phyloP scores from a whole-genome alignment of 2,113 vertebrate genomes.

The human region DNA sequence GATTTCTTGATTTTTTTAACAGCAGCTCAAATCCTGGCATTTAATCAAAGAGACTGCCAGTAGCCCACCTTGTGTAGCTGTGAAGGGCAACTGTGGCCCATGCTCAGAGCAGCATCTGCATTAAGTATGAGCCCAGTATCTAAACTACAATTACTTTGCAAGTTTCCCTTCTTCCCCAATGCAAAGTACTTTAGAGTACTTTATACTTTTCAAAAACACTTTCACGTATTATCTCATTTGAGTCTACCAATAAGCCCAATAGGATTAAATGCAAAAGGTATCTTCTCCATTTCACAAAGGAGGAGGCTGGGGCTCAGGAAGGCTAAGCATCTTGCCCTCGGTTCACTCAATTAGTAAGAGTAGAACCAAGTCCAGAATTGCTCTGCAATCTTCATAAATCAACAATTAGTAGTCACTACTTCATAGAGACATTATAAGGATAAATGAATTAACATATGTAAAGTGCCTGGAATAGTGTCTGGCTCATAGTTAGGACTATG shows the following conservation, averaged over 20 bases:
- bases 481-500: not conserved
- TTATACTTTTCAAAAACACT: not conserved
- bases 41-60: not conserved
- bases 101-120: not conserved
- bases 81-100: not conserved
- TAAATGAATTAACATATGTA: not conserved
- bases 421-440: not conserved
- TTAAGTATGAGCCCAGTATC: not conserved
- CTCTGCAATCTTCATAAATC: not conserved
- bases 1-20: constrained; percentile 13
- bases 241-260: not conserved
- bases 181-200: not conserved
- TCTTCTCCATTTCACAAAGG: not conserved
- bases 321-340: not conserved
- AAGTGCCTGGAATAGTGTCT: not conserved
- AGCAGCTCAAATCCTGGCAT: constrained; percentile 20
- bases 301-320: not conserved
- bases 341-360: not conserved
- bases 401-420: not conserved
- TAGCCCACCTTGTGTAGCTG: not conserved
- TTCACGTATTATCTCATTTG: not conserved
- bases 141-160: not conserved
- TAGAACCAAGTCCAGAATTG: not conserved
- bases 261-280: not conserved
- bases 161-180: not conserved